These are phyloP conservation scores for Rana temporaria DNA, from an alignment of 2,113 vertebrate species.

Conservation along the genomic window DNA sequence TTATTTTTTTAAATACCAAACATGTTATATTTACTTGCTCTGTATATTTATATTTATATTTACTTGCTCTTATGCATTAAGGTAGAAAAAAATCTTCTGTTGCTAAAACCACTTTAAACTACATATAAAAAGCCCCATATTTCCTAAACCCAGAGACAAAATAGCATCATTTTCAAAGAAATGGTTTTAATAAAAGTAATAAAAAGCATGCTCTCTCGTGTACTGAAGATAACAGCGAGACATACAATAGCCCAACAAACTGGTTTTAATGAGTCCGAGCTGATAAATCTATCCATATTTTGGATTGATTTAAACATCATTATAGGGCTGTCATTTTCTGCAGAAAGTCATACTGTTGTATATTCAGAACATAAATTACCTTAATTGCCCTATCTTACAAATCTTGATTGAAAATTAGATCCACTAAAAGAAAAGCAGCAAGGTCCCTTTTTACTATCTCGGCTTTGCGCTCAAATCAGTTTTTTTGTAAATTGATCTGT, in stretches of 20 bases:
- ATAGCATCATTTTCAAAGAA: too few species aligned
- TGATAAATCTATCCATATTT: constrained; percentile 21
- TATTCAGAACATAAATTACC: constrained; percentile 22
- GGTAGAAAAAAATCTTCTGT: too few species aligned
- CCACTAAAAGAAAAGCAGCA: constrained; percentile 24
- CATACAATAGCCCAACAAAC: constrained; percentile 2
- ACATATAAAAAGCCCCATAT: too few species aligned
- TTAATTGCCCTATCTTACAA: constrained; percentile 41
- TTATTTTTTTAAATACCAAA: too few species aligned
- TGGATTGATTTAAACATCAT: constrained; percentile 22
- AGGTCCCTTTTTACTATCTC: constrained; percentile 2
- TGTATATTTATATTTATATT: too few species aligned
- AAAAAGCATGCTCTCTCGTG: background rate
- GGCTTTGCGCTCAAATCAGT: constrained; percentile 8
- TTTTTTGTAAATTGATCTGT: constrained; percentile 38
- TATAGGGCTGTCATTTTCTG: constrained; percentile 2
- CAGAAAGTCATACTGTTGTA: constrained; percentile 8
- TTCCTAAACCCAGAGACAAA: too few species aligned
- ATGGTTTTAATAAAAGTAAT: background rate
- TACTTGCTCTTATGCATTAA: too few species aligned
- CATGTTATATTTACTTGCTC: too few species aligned
- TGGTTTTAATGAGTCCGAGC: background rate
- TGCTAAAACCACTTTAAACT: too few species aligned
- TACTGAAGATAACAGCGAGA: background rate
- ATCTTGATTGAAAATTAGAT: constrained; percentile 39